Evolutionary conservation across 2,797 vertebrate genomes (phyloP), one percentile per base, ranked within the genome.

Genomic region (Eulemur mongoz): DNA sequence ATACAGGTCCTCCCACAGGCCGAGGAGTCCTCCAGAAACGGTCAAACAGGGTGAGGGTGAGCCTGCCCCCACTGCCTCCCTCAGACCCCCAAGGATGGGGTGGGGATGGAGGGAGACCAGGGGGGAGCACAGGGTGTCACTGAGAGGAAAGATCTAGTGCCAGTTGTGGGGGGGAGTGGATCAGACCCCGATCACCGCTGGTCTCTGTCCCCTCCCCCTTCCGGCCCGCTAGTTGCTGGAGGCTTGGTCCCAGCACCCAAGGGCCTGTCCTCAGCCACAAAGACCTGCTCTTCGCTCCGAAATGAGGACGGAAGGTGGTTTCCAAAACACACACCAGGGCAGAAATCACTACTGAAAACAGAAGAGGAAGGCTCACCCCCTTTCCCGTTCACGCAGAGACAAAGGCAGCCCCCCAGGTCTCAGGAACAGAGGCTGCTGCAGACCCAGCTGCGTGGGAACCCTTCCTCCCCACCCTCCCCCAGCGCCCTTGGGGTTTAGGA

Each of bases 341-440:
- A 20, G 22, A 54, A 69, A 10, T 57, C 14, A 13, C 76, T 79
- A 1, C 32, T 4, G 76, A 57, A 91, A 65, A 45, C 1, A 13
- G 59, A 30, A 13, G 10, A 69, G 32, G 73, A 52, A 25, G 78
- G 18, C 57, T 40, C 12, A 27, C 6, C 25, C 23, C 50, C n/a
- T 32, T 6, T 40, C 45, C 18, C 10, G 40, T 6, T 17, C 4
- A 0, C 5, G 0, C 22, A 2, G 32, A 69, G 50, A n/a, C 48
- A 22, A 17, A 73, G 38, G 8, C 35, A 48, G 4, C 23, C 50
- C 8, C 9, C 18, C 3, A 25, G 8, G 8, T 57, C 54, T 57
- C 54, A 23, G 22, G 22, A 23, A 57, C 54, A 57, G 22, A 57
- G 7, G 52, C 52, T 22, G 18, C 52, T 54, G 0, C 8, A 1